A percentile compares a stretch with the other conserved stretches of the same genome.
Evolutionary conservation across 2,797 vertebrate species (phyloP).

Genomic region (Sarcophilus harrisii): DNA sequence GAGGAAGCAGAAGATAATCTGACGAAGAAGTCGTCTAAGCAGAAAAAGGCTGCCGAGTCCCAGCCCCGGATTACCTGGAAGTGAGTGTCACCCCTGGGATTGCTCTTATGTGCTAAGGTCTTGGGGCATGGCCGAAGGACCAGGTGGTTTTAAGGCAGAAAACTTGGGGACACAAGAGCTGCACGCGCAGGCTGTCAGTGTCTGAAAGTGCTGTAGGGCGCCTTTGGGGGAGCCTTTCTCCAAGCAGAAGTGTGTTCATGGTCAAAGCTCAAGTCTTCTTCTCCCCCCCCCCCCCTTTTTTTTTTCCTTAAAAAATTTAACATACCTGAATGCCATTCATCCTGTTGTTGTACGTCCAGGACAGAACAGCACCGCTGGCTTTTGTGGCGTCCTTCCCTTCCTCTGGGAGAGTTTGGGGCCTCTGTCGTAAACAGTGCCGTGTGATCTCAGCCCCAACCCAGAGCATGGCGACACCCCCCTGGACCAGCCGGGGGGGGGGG

Average conservation of each 20-base stretch:
- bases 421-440: neutral
- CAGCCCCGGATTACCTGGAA: conserved; percentile 52
- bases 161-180: neutral
- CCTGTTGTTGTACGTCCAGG: neutral
- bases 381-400: neutral
- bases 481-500: neutral
- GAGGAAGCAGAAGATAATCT: conserved; percentile 59
- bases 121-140: no score
- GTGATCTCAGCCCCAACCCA: neutral
- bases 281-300: neutral
- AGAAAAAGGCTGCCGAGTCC: neutral
- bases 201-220: neutral
- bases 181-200: rapidly evolving
- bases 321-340: neutral
- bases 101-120: neutral
- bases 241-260: neutral
- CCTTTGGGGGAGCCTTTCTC: neutral
- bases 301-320: neutral
- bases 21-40: conserved; percentile 15
- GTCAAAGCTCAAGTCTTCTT: neutral
- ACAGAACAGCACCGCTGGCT: neutral
- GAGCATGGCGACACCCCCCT: neutral
- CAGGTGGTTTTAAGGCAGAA: neutral
- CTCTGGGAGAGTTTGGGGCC: neutral
- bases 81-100: conserved; percentile 38